A percentile compares a stretch with the other conserved stretches of the same genome.
Conservation (phyloP, 2,888 invertebrate genomes). For the Macrosiphum euphorbiae region DNA sequence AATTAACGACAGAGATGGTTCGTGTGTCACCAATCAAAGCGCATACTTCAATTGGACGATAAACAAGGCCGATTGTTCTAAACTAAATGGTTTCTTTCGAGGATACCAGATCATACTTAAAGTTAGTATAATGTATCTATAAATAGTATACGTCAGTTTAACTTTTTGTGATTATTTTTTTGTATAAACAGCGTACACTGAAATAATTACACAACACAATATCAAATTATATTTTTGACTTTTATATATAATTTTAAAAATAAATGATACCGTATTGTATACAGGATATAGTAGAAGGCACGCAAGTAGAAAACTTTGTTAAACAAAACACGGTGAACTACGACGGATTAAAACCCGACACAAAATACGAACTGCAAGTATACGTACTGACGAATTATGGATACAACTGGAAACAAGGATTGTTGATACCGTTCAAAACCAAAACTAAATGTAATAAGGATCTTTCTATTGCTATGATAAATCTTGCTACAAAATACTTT, state of each 20-base stretch:
- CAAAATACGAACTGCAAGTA: background rate
- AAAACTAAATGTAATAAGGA: constrained; percentile 9
- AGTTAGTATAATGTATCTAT: background rate
- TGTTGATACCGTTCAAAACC: constrained; percentile 5
- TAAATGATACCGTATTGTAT: background rate
- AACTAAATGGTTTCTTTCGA: constrained; percentile 28
- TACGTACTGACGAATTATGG: constrained; percentile 22
- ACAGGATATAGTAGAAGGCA: background rate
- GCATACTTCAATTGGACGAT: constrained; percentile 18
- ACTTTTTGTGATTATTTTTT: background rate
- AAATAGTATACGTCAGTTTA: background rate
- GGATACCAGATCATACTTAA: constrained; percentile 4
- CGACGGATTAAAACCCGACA: background rate
- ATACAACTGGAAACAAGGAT: background rate
- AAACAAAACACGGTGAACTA: background rate
- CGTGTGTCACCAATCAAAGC: background rate
- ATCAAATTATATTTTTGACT: background rate
- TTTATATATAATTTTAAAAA: background rate
- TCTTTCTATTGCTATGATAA: background rate
- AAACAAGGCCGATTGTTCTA: background rate
- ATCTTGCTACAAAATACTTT: background rate
- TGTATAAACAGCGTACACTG: background rate
- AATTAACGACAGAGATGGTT: background rate
- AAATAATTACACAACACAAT: background rate
- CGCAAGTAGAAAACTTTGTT: background rate